phyloP scores from a whole-genome alignment of 53 echinoderm and acorn worm species.

The Patiria pectinifera region DNA sequence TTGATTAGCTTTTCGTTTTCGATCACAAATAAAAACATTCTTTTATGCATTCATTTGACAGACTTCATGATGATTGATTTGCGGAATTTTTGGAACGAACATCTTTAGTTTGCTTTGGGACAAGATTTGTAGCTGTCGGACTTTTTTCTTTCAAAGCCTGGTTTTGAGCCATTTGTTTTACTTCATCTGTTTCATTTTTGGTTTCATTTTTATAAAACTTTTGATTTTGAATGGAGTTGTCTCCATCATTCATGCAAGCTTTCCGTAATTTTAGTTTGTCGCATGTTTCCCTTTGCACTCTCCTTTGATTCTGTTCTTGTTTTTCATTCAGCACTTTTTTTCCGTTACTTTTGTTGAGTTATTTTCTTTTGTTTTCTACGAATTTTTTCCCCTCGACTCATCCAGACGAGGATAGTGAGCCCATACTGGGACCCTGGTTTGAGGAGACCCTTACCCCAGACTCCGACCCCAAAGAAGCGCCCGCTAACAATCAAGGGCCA shows the following conservation, averaged over 20 bases:
- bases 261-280: not conserved
- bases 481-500: constrained; percentile 70
- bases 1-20: no score
- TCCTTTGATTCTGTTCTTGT: not conserved
- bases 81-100: no score
- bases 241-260: not conserved
- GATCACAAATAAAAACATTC: no score
- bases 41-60: no score
- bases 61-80: no score
- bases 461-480: constrained; percentile 82
- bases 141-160: no score
- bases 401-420: constrained; percentile 99
- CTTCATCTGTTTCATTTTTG: not conserved
- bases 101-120: no score
- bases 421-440: constrained; percentile 97
- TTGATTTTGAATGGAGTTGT: not conserved
- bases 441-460: constrained; percentile 93
- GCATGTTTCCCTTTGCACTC: no score
- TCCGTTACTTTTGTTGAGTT: constrained; percentile 7
- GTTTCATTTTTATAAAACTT: not conserved
- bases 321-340: not conserved
- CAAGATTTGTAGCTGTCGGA: no score
- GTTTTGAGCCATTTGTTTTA: not conserved
- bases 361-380: constrained; percentile 10
- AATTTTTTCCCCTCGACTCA: not conserved